Conservation (phyloP, 2,113 vertebrate genomes). For the Siphamia tubifer region DNA sequence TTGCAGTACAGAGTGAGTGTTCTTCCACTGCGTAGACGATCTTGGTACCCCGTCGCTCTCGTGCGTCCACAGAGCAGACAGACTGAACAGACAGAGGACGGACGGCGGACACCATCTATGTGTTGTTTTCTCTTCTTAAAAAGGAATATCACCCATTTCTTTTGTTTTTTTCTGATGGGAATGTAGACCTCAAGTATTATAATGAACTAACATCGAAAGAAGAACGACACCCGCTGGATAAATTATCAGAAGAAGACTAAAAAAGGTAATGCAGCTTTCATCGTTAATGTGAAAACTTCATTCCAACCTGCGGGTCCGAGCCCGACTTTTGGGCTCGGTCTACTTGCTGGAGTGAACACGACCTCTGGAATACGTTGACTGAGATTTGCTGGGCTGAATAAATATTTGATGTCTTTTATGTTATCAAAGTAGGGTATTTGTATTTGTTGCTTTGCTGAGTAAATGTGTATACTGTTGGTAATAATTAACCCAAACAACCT, state of each 20-base stretch:
- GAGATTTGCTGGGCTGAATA: neutral
- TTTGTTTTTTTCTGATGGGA: neutral
- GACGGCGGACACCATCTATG: too few species aligned
- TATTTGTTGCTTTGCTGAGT: rapidly evolving
- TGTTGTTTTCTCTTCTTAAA: neutral
- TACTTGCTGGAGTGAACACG: constrained; percentile 14
- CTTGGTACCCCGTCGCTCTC: constrained; percentile 9
- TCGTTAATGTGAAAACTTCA: constrained; percentile 19
- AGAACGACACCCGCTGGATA: neutral
- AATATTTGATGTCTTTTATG: rapidly evolving
- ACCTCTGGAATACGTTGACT: too few species aligned
- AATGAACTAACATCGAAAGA: neutral
- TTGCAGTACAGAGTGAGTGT: too few species aligned
- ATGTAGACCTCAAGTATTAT: neutral
- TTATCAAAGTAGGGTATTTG: neutral
- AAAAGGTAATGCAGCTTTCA: constrained; percentile 26
- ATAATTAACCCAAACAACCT: neutral
- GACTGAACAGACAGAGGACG: too few species aligned
- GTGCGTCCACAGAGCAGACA: too few species aligned
- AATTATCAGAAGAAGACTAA: neutral
- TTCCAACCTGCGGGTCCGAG: constrained; percentile 13
- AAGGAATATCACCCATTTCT: neutral
- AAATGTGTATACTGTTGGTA: rapidly evolving
- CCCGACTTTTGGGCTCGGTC: constrained; percentile 33
- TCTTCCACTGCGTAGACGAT: too few species aligned